phyloP scores from a whole-genome alignment of 2,113 vertebrate genomes.

The Tapirus terrestris region DNA sequence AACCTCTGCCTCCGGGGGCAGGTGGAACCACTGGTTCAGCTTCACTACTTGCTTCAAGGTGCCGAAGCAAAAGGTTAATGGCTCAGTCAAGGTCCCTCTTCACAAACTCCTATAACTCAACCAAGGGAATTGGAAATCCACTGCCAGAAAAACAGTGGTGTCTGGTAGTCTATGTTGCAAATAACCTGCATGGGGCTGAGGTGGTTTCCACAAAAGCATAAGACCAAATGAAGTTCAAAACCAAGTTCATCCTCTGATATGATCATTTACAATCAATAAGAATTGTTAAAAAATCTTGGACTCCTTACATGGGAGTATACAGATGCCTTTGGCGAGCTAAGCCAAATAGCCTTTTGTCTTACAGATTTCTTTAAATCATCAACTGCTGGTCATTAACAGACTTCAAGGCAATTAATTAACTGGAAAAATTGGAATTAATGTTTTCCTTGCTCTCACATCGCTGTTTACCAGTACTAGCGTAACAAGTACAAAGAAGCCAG shows the following conservation, averaged over 20 bases:
- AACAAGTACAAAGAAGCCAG: neutral
- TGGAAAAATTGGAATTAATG: neutral
- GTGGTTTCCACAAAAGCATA: neutral
- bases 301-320: neutral
- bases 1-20: neutral
- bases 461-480: neutral
- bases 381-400: slow-evolving; percentile 13
- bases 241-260: neutral
- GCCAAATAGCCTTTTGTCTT: neutral
- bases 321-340: neutral
- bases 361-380: slow-evolving; percentile 27
- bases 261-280: neutral
- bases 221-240: neutral
- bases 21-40: neutral
- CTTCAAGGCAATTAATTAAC: slow-evolving; percentile 37
- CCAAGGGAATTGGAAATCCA: neutral
- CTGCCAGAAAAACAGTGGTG: neutral
- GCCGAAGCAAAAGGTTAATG: neutral
- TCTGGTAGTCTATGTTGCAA: neutral
- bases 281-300: neutral
- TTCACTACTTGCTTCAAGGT: neutral
- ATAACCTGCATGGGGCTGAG: neutral
- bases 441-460: neutral
- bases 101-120: neutral
- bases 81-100: neutral